Evolutionary conservation across 2,113 vertebrate species (phyloP), one percentile per base, ranked within the genome.

Genomic region (Malurus alboscapulatus): DNA sequence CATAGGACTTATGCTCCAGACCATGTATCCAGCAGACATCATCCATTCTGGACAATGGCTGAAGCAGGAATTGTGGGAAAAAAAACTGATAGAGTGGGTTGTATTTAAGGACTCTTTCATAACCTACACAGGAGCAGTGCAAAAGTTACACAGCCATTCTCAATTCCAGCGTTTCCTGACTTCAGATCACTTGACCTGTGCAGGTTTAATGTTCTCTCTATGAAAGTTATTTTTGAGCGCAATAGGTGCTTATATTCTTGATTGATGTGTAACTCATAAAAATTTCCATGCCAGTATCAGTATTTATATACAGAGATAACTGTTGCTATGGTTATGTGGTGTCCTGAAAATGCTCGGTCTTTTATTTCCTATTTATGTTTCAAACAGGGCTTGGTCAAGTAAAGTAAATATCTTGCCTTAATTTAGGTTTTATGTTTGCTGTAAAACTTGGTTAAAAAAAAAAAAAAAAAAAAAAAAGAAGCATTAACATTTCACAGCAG

Each of bases 371-470:
- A 44, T 93, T 94, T 95, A 83, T 0, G 2, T 84, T 90, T 95
- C 84, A 90, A 90, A 81, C 16, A 74, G 48, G 59, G 44, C 45
- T 96, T 90, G 82, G 78, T 68, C 74, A 93, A 81, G 42, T 89
- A 92, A 92, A 94, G 87, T 79, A 96, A 95, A 92, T 94, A 91
- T 59, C 76, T 94, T 95, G 81, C 75, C 83, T 94, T 96, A 90
- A 94, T 93, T 95, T 94, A 91, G 38, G 62, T 94, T 96, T 96
- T 95, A 94, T 94, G 77, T 93, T 96, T 97, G 87, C 81, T 96
- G 79, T 86, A 92, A 95, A 96, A 95, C 78, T 84, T 94, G 38
- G 78, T 92, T 3, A 12, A 65, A 48, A 88, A 58, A 72, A 34
- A 34, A 34, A 48, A 88, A 58, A 72, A 34, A 34, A 34, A 21